These are phyloP conservation scores for Vanacampus margaritifer DNA, from an alignment of 2,113 vertebrate genomes.

Conservation along the genomic window DNA sequence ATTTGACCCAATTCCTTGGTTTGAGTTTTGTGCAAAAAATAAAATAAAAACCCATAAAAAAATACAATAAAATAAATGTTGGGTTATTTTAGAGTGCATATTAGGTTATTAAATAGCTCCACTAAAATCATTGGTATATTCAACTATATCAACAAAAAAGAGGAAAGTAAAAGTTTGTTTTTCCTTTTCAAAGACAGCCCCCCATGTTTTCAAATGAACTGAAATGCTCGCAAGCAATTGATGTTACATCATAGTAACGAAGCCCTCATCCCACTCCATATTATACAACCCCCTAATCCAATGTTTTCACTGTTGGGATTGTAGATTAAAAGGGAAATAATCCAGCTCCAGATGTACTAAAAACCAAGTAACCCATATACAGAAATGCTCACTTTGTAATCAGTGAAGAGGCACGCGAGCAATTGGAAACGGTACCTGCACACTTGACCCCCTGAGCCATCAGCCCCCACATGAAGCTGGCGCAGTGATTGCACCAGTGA, in stretches of 20 bases:
- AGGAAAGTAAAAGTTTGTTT: background rate
- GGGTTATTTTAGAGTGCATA: background rate
- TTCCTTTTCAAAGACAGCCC: background rate
- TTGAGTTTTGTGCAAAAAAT: too few species aligned
- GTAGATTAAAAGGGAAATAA: constrained; percentile 53
- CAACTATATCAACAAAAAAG: background rate
- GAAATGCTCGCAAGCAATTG: background rate
- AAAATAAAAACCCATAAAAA: too few species aligned
- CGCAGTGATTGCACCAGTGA: constrained; percentile 98
- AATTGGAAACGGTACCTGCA: constrained; percentile 78
- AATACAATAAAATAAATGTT: too few species aligned
- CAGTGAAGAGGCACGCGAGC: background rate
- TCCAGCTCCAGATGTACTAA: constrained; percentile 52
- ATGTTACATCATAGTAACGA: constrained; percentile 4
- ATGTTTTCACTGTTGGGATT: constrained; percentile 41
- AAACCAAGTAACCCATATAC: constrained; percentile 58
- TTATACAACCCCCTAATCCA: constrained; percentile 62
- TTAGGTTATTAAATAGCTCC: background rate
- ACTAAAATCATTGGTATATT: too few species aligned
- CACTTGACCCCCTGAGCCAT: constrained; percentile 99
- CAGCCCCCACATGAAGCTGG: constrained; percentile 99
- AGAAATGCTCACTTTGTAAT: constrained; percentile 29
- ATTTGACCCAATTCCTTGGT: too few species aligned
- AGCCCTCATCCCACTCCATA: constrained; percentile 22
- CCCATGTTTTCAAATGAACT: background rate